Evolutionary conservation across 2,113 vertebrate genomes (phyloP).

Genomic region (Paradisaea rubra): DNA sequence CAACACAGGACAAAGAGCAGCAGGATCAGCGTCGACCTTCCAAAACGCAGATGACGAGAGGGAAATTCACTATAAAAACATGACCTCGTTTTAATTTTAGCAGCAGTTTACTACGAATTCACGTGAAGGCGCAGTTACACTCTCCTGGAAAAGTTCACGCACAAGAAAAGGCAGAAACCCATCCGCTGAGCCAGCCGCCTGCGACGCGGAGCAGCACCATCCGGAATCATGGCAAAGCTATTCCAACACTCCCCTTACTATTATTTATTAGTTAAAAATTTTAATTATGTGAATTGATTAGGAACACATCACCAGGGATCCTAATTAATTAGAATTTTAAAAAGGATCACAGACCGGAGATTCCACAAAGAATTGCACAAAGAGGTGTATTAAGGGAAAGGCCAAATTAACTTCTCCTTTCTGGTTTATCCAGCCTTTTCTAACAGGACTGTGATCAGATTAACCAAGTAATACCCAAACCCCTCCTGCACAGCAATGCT

Average conservation of each 20-base stretch:
- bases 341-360: constrained; percentile 45
- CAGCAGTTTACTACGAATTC: background rate
- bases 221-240: background rate
- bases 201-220: background rate
- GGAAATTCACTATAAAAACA: background rate
- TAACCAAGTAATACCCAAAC: background rate
- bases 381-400: constrained; percentile 9
- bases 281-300: constrained; percentile 63
- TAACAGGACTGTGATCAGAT: background rate
- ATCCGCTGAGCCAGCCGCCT: background rate
- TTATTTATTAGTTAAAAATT: constrained; percentile 61
- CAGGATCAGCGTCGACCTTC: background rate
- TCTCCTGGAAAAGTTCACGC: background rate
- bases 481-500: background rate
- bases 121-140: background rate
- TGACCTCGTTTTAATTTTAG: background rate
- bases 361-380: constrained; percentile 35
- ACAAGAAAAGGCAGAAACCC: background rate
- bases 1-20: background rate
- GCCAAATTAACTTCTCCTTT: constrained; percentile 21
- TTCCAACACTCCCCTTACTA: background rate
- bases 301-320: constrained; percentile 51
- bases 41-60: background rate
- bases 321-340: constrained; percentile 60
- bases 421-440: background rate